These are phyloP conservation scores for Catocala nupta DNA, from an alignment of 2,888 invertebrate species.

Conservation along the genomic window DNA sequence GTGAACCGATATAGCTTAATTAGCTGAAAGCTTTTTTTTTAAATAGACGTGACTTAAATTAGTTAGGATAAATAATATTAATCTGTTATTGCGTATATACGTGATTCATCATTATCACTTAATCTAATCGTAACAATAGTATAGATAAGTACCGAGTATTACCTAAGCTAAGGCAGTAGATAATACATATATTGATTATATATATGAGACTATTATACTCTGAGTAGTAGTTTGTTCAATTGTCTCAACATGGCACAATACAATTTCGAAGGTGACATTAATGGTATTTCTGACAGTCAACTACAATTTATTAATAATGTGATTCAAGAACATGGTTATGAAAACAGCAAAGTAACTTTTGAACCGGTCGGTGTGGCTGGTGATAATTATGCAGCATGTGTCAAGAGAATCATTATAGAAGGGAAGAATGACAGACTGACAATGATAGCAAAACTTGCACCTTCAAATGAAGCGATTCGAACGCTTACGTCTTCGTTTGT, in stretches of 20 bases:
- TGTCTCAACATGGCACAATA: slow-evolving; percentile 1
- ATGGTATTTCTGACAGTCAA: not conserved
- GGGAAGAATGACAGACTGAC: slow-evolving; percentile 41
- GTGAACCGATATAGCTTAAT: too few relatives aligned
- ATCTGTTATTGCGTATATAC: too few relatives aligned
- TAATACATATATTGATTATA: slow-evolving; percentile 32
- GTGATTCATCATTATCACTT: too few relatives aligned
- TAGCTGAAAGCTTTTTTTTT: too few relatives aligned
- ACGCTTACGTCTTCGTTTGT: slow-evolving; percentile 32
- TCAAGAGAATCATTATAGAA: slow-evolving; percentile 53
- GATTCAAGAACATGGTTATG: slow-evolving; percentile 39
- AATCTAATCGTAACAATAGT: too few relatives aligned
- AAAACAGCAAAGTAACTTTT: slow-evolving; percentile 51
- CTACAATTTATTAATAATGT: slow-evolving; percentile 49
- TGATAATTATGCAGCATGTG: slow-evolving; percentile 58
- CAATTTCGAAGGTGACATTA: slow-evolving; percentile 54
- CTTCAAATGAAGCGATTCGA: slow-evolving; percentile 44
- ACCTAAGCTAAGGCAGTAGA: slow-evolving; percentile 6
- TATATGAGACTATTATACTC: slow-evolving; percentile 43
- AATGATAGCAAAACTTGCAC: slow-evolving; percentile 65
- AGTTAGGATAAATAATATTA: too few relatives aligned
- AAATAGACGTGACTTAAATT: too few relatives aligned
- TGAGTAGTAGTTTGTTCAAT: not conserved
- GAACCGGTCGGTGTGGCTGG: slow-evolving; percentile 56
- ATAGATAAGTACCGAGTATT: too few relatives aligned